Evolutionary conservation across 2,888 invertebrate genomes (phyloP), one percentile per base, ranked within the genome.

Genomic region (Capitulum mitella): DNA sequence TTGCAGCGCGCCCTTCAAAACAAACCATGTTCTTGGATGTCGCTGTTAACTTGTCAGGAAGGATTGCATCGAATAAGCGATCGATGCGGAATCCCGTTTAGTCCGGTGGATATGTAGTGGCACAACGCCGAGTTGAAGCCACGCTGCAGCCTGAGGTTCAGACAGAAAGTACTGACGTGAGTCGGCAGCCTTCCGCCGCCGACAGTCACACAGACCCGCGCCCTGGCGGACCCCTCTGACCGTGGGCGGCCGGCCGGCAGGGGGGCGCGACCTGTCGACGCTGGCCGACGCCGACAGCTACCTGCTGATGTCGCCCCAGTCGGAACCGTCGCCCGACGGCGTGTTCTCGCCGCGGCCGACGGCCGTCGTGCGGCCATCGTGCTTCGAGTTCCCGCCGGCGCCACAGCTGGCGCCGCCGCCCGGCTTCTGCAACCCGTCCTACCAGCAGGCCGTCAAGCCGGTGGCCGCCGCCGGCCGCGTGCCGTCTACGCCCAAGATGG

Each of bases 321-420:
- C 34, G 34, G 32, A 34, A 12, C 64, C 6, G 51, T 14, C 34
- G 16, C 64, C 12, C 64, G 14, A 5, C 32, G 16, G 26, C 64
- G 19, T 34, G 14, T 64, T 64, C 64, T 64, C 64, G 34, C 64
- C 64, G 34, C 14, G 64, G 16, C 64, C 64, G 29, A 34, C 64
- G 26, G 64, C 32, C 64, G 26, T 34, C 64, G 64, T 34, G 34
- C 32, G 16, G 34, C 64, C 64, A 2, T 64, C 34, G 10, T 16
- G 34, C 64, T 34, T 64, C 34, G 58, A 58, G 58, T 58, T 58
- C 58, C 58, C 58, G 1, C 58, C 58, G 58, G n/a, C 64, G 34
- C 34, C 64, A 19, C 64, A 64, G 64, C 64, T 58, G 64, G 34
- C 64, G 64, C 34, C 64, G 34, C 34, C 64, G 34, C 32, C 64